Conservation (phyloP, 2,797 vertebrate genomes). For the Pseudopleuronectes americanus region DNA sequence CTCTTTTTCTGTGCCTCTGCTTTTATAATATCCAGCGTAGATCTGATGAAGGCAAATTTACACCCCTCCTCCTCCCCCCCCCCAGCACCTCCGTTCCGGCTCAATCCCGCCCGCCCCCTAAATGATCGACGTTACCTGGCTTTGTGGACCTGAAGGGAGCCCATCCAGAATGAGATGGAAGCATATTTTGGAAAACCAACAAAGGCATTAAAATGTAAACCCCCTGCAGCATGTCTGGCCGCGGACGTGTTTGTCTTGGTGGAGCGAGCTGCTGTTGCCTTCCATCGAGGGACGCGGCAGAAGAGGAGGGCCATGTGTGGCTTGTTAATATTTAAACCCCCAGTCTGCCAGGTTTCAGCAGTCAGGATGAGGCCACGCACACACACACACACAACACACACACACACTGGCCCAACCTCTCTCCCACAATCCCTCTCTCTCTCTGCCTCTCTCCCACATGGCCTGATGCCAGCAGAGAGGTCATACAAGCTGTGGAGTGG, state of each 20-base stretch:
- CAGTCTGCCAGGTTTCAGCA: conserved; percentile 83
- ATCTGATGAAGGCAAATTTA: conserved; percentile 60
- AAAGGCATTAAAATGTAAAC: conserved; percentile 89
- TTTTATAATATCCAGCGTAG: conserved; percentile 32
- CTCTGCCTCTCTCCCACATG: conserved; percentile 49
- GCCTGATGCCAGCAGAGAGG: conserved; percentile 68
- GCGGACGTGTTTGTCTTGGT: conserved; percentile 83
- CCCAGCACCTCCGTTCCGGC: background rate
- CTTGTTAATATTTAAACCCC: conserved; percentile 90
- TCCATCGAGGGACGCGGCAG: conserved; percentile 81
- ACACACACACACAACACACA: conserved; percentile 56
- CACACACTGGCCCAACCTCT: conserved; percentile 49
- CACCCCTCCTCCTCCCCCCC: background rate
- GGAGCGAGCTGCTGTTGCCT: conserved; percentile 81
- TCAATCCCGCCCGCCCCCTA: conserved; percentile 33
- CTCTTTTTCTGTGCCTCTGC: conserved; percentile 22
- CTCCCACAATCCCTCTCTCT: conserved; percentile 63
- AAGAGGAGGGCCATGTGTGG: conserved; percentile 86
- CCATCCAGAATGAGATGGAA: conserved; percentile 83
- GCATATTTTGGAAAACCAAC: conserved; percentile 90
- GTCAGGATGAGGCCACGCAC: conserved; percentile 67
- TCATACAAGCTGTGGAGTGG: conserved; percentile 72
- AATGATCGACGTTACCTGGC: conserved; percentile 81
- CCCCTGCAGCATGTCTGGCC: conserved; percentile 87
- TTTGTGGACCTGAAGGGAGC: conserved; percentile 81